phyloP scores from a whole-genome alignment of 2,113 vertebrate species.

The Trachemys scripta region DNA sequence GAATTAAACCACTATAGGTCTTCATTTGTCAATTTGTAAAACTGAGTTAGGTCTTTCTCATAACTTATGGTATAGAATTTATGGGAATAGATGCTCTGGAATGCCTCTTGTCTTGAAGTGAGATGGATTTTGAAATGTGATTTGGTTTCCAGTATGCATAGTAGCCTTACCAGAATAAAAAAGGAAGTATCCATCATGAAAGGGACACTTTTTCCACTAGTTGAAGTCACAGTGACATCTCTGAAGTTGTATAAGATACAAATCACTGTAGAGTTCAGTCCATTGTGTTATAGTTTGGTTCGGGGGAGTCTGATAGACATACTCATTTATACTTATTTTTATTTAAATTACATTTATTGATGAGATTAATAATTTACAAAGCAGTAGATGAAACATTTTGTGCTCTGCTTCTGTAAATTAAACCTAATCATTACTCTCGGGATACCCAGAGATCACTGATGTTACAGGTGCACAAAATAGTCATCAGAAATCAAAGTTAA shows the following conservation, averaged over 20 bases:
- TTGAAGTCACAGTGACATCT: background rate
- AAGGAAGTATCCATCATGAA: background rate
- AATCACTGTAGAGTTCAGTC: background rate
- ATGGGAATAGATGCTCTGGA: background rate
- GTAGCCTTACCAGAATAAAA: background rate
- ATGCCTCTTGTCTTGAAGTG: background rate
- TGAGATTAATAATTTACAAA: background rate
- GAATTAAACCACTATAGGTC: background rate
- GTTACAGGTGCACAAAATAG: background rate
- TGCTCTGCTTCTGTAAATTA: background rate
- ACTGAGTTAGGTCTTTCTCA: too few relatives aligned
- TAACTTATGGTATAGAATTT: too few relatives aligned
- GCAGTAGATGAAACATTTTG: background rate
- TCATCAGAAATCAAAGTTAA: background rate
- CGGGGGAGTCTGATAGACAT: background rate
- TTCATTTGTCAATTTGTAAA: background rate
- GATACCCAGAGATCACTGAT: background rate
- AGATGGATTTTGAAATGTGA: background rate
- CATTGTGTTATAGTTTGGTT: background rate
- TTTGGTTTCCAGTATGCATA: background rate
- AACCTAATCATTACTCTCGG: background rate
- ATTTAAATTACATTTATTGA: background rate
- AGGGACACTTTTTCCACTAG: background rate
- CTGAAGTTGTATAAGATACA: background rate
- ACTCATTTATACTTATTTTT: background rate